These are phyloP conservation scores for Drosophila pseudoobscura DNA, from an alignment of 1,140 invertebrate genomes.

Conservation along the genomic window DNA sequence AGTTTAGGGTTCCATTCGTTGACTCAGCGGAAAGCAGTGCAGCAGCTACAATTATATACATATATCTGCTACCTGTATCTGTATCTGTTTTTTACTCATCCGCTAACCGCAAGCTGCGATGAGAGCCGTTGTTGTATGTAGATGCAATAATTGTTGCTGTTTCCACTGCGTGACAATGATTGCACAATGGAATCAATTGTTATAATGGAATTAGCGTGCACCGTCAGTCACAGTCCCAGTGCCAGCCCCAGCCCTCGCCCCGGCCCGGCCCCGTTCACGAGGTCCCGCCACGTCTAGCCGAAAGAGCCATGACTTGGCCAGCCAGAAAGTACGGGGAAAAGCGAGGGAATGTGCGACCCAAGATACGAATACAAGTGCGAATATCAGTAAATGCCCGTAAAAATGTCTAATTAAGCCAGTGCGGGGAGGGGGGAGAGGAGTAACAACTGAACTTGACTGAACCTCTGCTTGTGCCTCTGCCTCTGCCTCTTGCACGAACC, in stretches of 20 bases:
- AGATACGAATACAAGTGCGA: slow-evolving; percentile 21
- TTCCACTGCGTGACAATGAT: slow-evolving; percentile 72
- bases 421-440: neutral
- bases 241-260: neutral
- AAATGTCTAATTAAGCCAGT: slow-evolving; percentile 50
- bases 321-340: slow-evolving; percentile 16
- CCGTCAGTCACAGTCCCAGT: slow-evolving; percentile 14
- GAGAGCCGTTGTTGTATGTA: slow-evolving; percentile 48
- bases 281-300: slow-evolving; percentile 13
- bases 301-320: slow-evolving; percentile 30
- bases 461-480: too few species aligned
- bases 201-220: slow-evolving; percentile 79
- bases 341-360: slow-evolving; percentile 12
- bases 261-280: slow-evolving; percentile 38
- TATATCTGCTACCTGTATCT: slow-evolving; percentile 41
- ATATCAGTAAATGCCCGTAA: slow-evolving; percentile 24
- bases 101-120: slow-evolving; percentile 56
- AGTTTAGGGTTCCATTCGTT: slow-evolving; percentile 33
- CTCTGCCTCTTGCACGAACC: slow-evolving; percentile 4
- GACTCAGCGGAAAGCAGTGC: slow-evolving; percentile 58
- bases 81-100: slow-evolving; percentile 47
- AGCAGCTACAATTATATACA: slow-evolving; percentile 37
- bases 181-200: slow-evolving; percentile 82
- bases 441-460: slow-evolving; percentile 32
- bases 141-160: slow-evolving; percentile 36